Evolutionary conservation across 2,797 vertebrate genomes (phyloP).

Genomic region (Spinibarbus caldwelli): DNA sequence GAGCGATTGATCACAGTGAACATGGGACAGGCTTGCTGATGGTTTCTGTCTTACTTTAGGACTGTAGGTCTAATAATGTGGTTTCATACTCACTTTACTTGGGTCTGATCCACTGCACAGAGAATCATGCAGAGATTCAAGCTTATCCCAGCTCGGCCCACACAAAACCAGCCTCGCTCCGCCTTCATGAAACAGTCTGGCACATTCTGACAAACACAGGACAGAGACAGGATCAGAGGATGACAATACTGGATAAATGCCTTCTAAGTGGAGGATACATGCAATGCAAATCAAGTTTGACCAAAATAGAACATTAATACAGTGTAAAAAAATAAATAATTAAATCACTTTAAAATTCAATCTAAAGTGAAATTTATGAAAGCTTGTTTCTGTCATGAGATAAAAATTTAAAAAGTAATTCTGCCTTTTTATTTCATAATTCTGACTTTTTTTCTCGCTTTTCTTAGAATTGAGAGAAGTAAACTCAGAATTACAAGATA

Average conservation of each 20-base stretch:
- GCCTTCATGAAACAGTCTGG: conserved; percentile 86
- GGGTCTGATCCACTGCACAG: conserved; percentile 86
- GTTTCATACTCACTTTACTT: conserved; percentile 81
- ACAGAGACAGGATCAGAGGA: neutral
- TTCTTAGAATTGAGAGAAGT: neutral
- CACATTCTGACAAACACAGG: conserved; percentile 81
- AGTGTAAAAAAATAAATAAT: neutral
- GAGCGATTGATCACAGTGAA: conserved; percentile 49
- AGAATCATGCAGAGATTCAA: conserved; percentile 86
- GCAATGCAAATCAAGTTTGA: neutral
- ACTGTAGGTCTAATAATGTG: neutral
- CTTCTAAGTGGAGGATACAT: neutral
- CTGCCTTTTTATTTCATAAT: neutral
- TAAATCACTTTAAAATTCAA: no score
- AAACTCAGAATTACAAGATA: neutral
- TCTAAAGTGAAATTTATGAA: neutral
- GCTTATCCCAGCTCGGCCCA: conserved; percentile 89
- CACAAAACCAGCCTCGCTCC: conserved; percentile 92
- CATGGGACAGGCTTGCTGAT: neutral
- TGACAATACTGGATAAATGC: neutral
- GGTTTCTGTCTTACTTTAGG: neutral
- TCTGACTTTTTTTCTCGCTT: neutral
- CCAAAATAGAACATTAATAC: neutral
- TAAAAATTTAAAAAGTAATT: neutral
- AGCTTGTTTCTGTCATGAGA: neutral